Evolutionary conservation across 2,797 vertebrate species (phyloP).

Genomic region (Malurus splendens): DNA sequence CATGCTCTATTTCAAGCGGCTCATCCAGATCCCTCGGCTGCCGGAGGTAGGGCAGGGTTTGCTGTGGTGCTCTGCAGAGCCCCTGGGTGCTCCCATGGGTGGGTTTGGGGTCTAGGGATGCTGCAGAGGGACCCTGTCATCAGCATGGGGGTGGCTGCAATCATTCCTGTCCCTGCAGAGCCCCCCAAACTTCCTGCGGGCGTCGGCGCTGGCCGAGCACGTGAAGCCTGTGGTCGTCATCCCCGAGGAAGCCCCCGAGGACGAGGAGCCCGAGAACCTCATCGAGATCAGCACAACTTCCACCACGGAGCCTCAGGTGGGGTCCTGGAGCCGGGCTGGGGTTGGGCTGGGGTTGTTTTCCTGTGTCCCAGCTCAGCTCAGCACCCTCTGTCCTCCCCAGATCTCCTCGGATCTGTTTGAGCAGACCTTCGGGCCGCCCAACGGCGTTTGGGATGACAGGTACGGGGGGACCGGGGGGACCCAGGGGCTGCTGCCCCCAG

Average conservation of each 20-base stretch:
- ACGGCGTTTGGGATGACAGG: constrained; percentile 89
- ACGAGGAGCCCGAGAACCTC: constrained; percentile 88
- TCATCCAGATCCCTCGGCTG: constrained; percentile 95
- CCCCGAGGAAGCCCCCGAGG: constrained; percentile 82
- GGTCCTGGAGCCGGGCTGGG: not conserved
- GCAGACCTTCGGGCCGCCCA: constrained; percentile 88
- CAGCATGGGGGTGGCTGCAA: not conserved
- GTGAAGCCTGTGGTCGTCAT: constrained; percentile 96
- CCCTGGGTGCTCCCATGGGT: not conserved
- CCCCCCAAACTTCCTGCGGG: constrained; percentile 92
- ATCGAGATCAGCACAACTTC: constrained; percentile 81
- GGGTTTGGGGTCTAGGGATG: not conserved
- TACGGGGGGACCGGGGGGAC: not conserved
- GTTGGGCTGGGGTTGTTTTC: too few relatives aligned
- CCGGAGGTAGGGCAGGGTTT: constrained; percentile 78
- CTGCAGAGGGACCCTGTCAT: not conserved
- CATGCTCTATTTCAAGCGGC: constrained; percentile 95
- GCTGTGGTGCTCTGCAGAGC: not conserved
- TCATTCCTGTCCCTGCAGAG: constrained; percentile 63
- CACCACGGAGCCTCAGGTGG: constrained; percentile 69
- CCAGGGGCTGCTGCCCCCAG: fast-evolving
- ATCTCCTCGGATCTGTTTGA: constrained; percentile 86
- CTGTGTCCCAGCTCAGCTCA: fast-evolving
- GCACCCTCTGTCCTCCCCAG: constrained; percentile 25
- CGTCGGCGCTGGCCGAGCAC: constrained; percentile 90